Percentiles rank a stretch among this genome's conserved stretches.
Conservation (phyloP, 2,113 vertebrate species). For the Petrocephalus microphthalmus region DNA sequence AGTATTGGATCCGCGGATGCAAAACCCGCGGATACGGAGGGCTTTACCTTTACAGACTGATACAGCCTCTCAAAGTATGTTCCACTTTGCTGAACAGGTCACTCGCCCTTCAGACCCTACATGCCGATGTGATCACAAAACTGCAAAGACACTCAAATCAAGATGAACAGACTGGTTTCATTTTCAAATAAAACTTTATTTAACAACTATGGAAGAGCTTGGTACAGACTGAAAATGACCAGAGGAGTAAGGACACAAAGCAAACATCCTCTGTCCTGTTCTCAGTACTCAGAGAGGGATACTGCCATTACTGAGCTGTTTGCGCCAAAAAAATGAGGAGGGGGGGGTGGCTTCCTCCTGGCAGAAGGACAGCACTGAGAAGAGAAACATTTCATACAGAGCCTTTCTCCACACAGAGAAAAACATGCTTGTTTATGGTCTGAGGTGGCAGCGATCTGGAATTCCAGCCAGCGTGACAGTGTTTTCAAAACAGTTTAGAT, state of each 20-base stretch:
- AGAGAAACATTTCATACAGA: neutral
- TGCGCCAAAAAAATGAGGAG: neutral
- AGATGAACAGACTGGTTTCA: neutral
- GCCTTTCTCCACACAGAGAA: neutral
- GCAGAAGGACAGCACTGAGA: neutral
- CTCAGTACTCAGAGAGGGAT: neutral
- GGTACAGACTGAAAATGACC: neutral
- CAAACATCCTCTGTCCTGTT: neutral
- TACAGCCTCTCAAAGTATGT: neutral
- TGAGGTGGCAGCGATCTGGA: neutral
- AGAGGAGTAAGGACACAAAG: neutral
- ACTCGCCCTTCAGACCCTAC: neutral
- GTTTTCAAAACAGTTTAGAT: neutral
- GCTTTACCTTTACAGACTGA: neutral
- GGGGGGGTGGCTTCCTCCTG: neutral
- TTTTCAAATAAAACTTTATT: neutral
- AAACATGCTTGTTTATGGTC: slow-evolving; percentile 2
- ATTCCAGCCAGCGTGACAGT: neutral
- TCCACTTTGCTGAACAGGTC: neutral
- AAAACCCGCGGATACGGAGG: neutral
- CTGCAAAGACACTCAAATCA: neutral
- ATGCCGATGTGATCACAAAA: neutral
- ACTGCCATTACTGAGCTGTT: neutral
- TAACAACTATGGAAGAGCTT: neutral
- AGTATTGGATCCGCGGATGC: neutral